Percentiles rank a stretch among this genome's conserved stretches.
Evolutionary conservation across 2,113 vertebrate species (phyloP).

Genomic region (Sphaerodactylus townsendi): DNA sequence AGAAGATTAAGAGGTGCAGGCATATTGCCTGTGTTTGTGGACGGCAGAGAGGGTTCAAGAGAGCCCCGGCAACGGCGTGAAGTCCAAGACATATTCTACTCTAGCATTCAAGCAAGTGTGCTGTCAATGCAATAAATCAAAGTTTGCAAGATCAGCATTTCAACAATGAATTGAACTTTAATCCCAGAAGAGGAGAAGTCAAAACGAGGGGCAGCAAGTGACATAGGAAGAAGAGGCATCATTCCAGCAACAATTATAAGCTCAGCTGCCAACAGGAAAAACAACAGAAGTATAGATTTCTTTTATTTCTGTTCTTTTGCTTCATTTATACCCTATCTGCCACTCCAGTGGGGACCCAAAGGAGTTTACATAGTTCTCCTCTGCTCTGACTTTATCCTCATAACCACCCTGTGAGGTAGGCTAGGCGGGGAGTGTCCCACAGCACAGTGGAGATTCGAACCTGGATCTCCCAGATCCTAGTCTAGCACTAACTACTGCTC

Average conservation of each 20-base stretch:
- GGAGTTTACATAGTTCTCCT: too few relatives aligned
- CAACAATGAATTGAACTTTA: not conserved
- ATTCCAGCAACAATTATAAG: not conserved
- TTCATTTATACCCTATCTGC: too few relatives aligned
- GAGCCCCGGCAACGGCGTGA: not conserved
- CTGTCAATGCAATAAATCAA: accelerated
- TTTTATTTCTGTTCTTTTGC: too few relatives aligned
- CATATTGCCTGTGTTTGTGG: accelerated
- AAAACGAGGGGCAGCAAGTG: not conserved
- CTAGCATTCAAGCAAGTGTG: slow-evolving; percentile 24
- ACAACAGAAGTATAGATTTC: accelerated
- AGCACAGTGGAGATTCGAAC: too few relatives aligned
- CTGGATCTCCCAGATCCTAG: too few relatives aligned
- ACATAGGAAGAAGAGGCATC: not conserved
- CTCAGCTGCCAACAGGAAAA: not conserved
- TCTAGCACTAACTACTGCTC: too few relatives aligned
- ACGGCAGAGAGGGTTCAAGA: not conserved
- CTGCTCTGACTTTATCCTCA: too few relatives aligned
- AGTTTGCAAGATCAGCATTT: not conserved
- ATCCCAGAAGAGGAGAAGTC: not conserved
- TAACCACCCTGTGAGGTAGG: too few relatives aligned
- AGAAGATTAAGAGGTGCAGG: slow-evolving; percentile 61
- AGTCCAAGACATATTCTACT: slow-evolving; percentile 14
- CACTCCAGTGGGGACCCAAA: too few relatives aligned
- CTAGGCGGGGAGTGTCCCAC: not conserved